Conservation (phyloP, 1,140 invertebrate species). For the Pollicipes pollicipes region DNA sequence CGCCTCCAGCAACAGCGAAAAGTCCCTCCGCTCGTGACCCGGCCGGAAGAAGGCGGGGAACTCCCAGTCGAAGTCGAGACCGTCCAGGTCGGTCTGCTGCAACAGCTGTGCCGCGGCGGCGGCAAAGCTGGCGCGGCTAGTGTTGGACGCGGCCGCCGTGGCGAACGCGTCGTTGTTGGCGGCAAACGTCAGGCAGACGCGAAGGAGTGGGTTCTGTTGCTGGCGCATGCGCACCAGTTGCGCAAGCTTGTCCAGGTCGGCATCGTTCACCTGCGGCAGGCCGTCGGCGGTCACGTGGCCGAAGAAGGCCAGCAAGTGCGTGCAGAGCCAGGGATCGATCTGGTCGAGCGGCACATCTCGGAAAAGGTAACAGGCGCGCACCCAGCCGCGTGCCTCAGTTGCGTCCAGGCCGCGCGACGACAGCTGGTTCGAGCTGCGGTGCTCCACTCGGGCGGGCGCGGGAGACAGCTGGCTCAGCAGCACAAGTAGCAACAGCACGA, state of each 20-base stretch:
- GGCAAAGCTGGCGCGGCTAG: background rate
- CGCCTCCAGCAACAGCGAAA: background rate
- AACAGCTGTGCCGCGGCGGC: background rate
- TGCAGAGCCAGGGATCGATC: background rate
- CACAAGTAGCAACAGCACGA: background rate
- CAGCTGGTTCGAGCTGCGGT: too few relatives aligned
- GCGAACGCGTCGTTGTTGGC: background rate
- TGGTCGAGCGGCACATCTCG: background rate
- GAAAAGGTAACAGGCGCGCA: background rate
- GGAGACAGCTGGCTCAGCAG: background rate
- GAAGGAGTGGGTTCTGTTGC: background rate
- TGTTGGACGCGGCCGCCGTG: background rate
- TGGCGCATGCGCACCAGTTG: background rate
- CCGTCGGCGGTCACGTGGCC: background rate
- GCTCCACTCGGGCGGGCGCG: background rate
- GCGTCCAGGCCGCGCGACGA: too few relatives aligned
- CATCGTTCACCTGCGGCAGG: background rate
- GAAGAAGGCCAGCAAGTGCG: background rate
- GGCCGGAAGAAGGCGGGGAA: background rate
- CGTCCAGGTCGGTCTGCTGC: background rate
- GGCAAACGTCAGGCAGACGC: background rate
- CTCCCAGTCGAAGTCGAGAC: constrained; percentile 1
- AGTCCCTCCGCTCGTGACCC: background rate
- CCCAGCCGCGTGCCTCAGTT: background rate
- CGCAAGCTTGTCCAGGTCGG: background rate